These are phyloP conservation scores for Carollia perspicillata DNA, from an alignment of 2,113 vertebrate genomes.

Conservation along the genomic window DNA sequence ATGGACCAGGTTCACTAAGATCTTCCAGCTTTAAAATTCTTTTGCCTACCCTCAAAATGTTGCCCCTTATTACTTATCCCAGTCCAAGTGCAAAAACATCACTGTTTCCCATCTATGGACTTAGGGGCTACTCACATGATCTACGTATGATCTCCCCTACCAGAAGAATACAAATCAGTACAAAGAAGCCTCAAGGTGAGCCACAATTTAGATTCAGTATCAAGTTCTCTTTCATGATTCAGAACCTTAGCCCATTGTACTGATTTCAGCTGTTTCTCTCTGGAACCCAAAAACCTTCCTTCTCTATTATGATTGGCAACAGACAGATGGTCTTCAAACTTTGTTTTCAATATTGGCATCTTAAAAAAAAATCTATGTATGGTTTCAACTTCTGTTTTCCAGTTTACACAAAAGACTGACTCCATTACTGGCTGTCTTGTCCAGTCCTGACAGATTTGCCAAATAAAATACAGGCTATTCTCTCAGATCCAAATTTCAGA, in stretches of 20 bases:
- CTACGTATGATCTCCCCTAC: neutral
- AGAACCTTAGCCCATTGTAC: neutral
- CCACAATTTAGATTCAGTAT: neutral
- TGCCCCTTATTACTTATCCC: neutral
- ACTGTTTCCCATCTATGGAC: neutral
- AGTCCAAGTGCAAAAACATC: neutral
- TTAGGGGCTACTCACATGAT: neutral
- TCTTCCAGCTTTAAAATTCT: neutral
- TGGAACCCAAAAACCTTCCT: neutral
- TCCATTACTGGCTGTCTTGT: neutral
- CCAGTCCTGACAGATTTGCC: neutral
- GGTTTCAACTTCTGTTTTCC: neutral
- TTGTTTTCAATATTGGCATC: neutral
- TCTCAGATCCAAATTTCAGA: slow-evolving; percentile 8
- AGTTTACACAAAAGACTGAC: neutral
- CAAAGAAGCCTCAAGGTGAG: neutral
- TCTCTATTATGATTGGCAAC: neutral
- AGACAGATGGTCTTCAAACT: neutral
- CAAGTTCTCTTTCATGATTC: neutral
- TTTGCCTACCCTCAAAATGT: neutral
- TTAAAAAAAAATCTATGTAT: neutral
- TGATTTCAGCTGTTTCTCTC: neutral
- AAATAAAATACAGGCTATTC: neutral
- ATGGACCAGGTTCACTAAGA: neutral
- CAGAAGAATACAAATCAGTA: neutral